Base-by-base conservation (phyloP, 2,888 invertebrate genomes). In the Silvanus unidentatus region DNA sequence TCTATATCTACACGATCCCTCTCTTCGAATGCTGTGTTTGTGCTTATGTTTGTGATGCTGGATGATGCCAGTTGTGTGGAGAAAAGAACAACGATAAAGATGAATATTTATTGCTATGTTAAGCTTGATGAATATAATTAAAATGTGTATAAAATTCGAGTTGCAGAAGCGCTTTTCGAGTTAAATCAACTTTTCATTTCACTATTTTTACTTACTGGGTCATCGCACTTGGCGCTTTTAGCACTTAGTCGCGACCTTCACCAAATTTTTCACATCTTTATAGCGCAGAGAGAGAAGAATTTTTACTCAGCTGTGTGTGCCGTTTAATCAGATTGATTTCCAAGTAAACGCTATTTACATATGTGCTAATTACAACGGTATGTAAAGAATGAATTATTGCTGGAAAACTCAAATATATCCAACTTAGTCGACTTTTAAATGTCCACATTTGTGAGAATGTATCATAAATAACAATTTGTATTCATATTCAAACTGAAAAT, bases 81-180 rank as follows among this genome's bases (percentile, higher is more conserved):
- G 4, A 22, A 8, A 22, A 22, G 43, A 51, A 53, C 52, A 57
- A 59, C 58, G 57, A 63, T 62, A 60, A 63, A 63, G 62, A 62
- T 59, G 61, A 59, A 63, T 63, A 63, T 64, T 64, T 63, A 63
- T 63, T 50, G 54, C 54, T 47, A 63, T 54, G 62, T 63, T 63
- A 63, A 53, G 53, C 45, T 55, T 64, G 64, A 64, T 63, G 62
- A 58, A 64, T 64, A 57, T 59, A 61, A 61, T 61, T 61, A 58
- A 60, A 60, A 57, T 40, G 30, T 34, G 30, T 13, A 41, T 15
- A 41, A 29, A 41, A n/a, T n/a, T n/a, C n/a, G n/a, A n/a, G n/a
- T n/a, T n/a, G n/a, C n/a, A n/a, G n/a, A n/a, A n/a, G n/a, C n/a
- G n/a, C n/a, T n/a, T n/a, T n/a, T n/a, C n/a, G n/a, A n/a, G n/a